Evolutionary conservation across 1,140 invertebrate species (phyloP).

Genomic region (Chionoecetes opilio): DNA sequence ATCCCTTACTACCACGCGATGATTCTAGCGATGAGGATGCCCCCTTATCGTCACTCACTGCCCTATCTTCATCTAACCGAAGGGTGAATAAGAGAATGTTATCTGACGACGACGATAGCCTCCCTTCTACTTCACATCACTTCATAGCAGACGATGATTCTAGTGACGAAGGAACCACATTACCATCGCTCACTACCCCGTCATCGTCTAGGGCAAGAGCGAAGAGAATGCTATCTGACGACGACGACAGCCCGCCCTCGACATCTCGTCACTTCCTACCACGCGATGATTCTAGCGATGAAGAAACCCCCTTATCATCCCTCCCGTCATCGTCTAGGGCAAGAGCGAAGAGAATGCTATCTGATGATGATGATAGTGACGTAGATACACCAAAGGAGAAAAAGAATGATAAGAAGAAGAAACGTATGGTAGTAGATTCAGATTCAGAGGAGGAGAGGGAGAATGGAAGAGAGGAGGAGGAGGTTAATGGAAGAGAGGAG

Average conservation of each 20-base stretch:
- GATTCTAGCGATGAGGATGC: constrained; percentile 66
- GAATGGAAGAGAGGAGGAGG: not conserved
- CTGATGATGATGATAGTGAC: constrained; percentile 39
- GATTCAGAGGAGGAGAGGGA: constrained; percentile 67
- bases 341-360: not conserved
- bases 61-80: not conserved
- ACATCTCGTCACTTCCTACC: not conserved
- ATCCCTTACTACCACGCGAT: not conserved
- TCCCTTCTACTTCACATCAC: not conserved
- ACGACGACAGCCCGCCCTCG: not conserved
- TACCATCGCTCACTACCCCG: not conserved
- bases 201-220: not conserved
- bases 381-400: not conserved
- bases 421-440: constrained; percentile 42
- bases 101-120: not conserved
- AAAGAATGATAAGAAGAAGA: constrained; percentile 68
- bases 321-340: not conserved
- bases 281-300: constrained; percentile 53
- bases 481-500: not conserved
- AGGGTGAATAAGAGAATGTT: not conserved
- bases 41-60: not conserved
- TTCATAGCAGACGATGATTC: constrained; percentile 20
- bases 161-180: constrained; percentile 56
- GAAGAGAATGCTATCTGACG: not conserved
- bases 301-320: constrained; percentile 50